Evolutionary conservation across 2,888 invertebrate genomes (phyloP), one percentile per base, ranked within the genome.

Genomic region (Clepsis dumicolana): DNA sequence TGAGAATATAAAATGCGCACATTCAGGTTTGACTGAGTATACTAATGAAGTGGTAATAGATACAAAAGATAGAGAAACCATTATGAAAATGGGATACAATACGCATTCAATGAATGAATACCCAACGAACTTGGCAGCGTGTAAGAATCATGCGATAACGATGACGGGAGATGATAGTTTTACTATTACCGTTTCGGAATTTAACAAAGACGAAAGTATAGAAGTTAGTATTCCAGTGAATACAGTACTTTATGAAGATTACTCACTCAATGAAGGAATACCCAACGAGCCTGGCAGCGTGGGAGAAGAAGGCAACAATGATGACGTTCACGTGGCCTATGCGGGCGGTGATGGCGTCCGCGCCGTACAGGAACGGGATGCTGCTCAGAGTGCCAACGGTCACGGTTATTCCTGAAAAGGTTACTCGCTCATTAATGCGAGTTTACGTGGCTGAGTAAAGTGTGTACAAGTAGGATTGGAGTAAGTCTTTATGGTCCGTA

Each of bases 251-350:
- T 10, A 38, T 38, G 27, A 14, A 72, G 65, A 64, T 74, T 77
- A 94, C 95, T 96, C 90, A 97, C 97, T 96, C 96, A 75, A 97
- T 97, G 81, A 96, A 96, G 18, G 97, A 97, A 89, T 98, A 98
- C 72, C 97, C 97, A 77, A 97, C 96, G 66, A 97, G 94, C 77
- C 97, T 94, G 65, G 96, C 95, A 63, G 97, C 96, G 91, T 98
- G 97, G 76, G 97, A 96, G 90, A 97, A 96, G 93, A 97, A 97
- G 72, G 97, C 97, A 70, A 97, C 94, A 73, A 97, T 96, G 87
- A 98, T 96, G 79, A 97, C 95, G 90, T 97, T 97, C 73, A 97
- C 96, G 85, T 97, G 96, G 18, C 97, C 97, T 79, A 97, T 94
- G 82, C 95, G 96, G 77, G 95, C 95, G 29, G 97, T 97, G 81